Percentiles rank a stretch among this genome's conserved stretches.
Conservation (phyloP, 2,888 invertebrate species). For the Matsumyia berberina region DNA sequence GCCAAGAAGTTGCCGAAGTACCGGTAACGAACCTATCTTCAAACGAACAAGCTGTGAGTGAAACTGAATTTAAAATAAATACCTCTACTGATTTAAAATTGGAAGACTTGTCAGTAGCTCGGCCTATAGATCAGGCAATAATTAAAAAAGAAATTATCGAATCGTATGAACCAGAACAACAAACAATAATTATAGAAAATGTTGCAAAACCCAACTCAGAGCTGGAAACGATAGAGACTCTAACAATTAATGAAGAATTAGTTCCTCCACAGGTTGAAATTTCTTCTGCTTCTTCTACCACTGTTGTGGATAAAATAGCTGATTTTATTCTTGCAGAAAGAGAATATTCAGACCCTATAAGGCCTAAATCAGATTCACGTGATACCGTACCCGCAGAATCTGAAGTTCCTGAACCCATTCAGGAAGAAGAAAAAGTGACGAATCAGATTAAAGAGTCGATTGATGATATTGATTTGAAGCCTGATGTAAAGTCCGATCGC, state of each 20-base stretch:
- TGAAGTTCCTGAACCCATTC: background rate
- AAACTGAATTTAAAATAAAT: background rate
- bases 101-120: background rate
- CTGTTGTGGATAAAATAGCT: background rate
- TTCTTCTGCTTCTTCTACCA: background rate
- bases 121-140: background rate
- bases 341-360: background rate
- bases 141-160: background rate
- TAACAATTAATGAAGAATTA: background rate
- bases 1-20: background rate
- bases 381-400: background rate
- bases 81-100: background rate
- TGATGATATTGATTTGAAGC: background rate
- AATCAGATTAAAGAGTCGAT: background rate
- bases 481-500: background rate
- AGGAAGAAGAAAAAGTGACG: background rate
- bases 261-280: background rate
- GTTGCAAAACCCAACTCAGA: background rate
- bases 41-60: background rate
- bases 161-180: background rate
- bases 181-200: background rate
- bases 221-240: background rate
- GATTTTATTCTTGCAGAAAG: constrained; percentile 7
- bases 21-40: background rate
- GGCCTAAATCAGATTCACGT: background rate